phyloP scores from a whole-genome alignment of 2,113 vertebrate species.

The Pandion haliaetus region DNA sequence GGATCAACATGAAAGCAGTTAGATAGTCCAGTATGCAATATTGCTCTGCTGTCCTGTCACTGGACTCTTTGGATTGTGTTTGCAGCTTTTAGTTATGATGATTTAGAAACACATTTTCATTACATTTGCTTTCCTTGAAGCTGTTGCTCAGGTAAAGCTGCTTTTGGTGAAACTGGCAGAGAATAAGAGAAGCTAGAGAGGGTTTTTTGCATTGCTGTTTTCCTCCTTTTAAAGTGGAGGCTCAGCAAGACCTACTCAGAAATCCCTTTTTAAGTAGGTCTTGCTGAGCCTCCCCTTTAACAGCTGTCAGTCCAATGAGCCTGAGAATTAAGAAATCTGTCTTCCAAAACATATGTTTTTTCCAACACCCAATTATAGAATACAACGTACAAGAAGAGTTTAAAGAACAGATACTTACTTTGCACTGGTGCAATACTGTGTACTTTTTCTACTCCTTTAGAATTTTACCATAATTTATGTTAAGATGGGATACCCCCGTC shows the following conservation, averaged over 20 bases:
- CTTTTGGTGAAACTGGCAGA: background rate
- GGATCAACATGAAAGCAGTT: background rate
- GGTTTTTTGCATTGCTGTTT: background rate
- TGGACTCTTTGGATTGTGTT: background rate
- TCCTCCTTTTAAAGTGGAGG: background rate
- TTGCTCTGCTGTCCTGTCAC: background rate
- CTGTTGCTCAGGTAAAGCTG: background rate
- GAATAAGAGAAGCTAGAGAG: background rate
- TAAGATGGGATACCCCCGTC: constrained; percentile 96
- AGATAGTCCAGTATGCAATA: background rate
- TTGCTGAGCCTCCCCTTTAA: background rate
- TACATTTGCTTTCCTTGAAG: background rate
- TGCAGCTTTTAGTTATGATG: background rate
- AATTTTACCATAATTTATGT: constrained; percentile 99
- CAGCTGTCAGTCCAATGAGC: background rate
- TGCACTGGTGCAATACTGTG: background rate
- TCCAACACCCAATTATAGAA: background rate
- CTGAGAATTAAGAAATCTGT: background rate
- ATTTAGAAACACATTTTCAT: background rate
- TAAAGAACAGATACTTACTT: background rate
- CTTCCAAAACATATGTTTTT: background rate
- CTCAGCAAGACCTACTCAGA: background rate
- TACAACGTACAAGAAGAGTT: background rate
- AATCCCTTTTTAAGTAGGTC: background rate
- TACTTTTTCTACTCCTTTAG: constrained; percentile 69